Evolutionary conservation across 2,113 vertebrate genomes (phyloP), one percentile per base, ranked within the genome.

Genomic region (Melanostigma gelatinosum): DNA sequence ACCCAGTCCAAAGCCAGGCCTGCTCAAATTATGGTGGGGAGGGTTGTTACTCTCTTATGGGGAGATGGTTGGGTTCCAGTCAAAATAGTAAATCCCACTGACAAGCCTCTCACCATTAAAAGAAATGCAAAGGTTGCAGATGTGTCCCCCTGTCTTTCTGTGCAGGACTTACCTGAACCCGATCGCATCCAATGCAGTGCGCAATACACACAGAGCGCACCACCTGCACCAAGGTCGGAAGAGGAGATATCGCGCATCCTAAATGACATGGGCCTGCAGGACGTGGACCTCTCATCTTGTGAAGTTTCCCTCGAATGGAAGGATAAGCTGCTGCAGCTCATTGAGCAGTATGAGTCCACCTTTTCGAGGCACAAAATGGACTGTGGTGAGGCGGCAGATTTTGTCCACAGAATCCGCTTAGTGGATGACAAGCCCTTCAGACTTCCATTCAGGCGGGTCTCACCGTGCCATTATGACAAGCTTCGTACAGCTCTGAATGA

Each of bases 1-100:
- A 84, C 57, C 3, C 44, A 40, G 15, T 83, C 75, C 1, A 80
- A 34, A 13, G 13, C 70, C 22, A 76, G n/a, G 16, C 76, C 80
- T 18, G 29, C 29, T 9, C 44, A 83, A 8, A 60, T 80, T 6
- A 1, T 84, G 50, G 65, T 83, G 4, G 76, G 85, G 1, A 42
- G 71, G 13, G 65, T 75, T 8, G 55, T 84, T 22, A 65, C 75
- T 29, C 18, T 34, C 2, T 20, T 79, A 3, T 71, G 71, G 70
- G 69, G 38, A 1, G 75, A 86, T 48, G 48, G 38, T 1, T 68
- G 52, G 63, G 24, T 77, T 6, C 64, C 63, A 9, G 46, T 58
- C 15, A 76, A 57, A 34, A 32, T 67, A 7, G 22, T 54, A 1
- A 75, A 75, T 29, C 34, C n/a, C 4, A 42, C 73, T 16, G n/a